Conservation (phyloP, 2,797 vertebrate genomes). For the Florisuga fusca region DNA sequence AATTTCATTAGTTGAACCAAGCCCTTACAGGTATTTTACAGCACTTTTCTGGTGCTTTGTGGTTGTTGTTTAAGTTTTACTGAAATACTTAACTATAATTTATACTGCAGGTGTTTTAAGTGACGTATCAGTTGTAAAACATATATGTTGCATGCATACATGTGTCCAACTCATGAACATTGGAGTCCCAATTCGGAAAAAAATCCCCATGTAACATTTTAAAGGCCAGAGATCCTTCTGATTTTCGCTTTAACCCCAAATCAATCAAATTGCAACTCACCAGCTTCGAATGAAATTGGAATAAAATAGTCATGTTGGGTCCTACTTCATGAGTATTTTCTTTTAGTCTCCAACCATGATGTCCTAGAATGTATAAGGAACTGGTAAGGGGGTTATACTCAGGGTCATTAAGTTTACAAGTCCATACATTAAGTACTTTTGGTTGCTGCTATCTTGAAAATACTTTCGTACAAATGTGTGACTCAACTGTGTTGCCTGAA, state of each 20-base stretch:
- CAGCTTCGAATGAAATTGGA: neutral
- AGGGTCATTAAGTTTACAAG: neutral
- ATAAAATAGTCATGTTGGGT: neutral
- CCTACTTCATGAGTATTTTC: neutral
- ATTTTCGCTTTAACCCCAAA: constrained; percentile 21
- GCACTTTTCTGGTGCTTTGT: neutral
- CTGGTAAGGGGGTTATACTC: neutral
- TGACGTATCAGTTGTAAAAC: neutral
- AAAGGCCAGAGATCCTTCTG: neutral
- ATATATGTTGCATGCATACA: neutral
- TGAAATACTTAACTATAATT: neutral
- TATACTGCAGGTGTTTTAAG: neutral
- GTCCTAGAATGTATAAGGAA: neutral
- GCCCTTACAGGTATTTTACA: neutral
- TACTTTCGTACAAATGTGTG: neutral
- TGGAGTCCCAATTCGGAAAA: neutral
- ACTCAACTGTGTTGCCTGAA: neutral
- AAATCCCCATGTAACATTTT: neutral
- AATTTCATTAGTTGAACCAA: constrained; percentile 9
- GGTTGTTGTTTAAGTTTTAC: constrained; percentile 1
- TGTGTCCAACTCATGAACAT: neutral
- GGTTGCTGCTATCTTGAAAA: neutral
- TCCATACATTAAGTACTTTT: neutral
- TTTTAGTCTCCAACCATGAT: neutral
- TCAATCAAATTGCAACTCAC: neutral